Conservation (phyloP, 2,888 invertebrate species). For the Pollenia angustigena region DNA sequence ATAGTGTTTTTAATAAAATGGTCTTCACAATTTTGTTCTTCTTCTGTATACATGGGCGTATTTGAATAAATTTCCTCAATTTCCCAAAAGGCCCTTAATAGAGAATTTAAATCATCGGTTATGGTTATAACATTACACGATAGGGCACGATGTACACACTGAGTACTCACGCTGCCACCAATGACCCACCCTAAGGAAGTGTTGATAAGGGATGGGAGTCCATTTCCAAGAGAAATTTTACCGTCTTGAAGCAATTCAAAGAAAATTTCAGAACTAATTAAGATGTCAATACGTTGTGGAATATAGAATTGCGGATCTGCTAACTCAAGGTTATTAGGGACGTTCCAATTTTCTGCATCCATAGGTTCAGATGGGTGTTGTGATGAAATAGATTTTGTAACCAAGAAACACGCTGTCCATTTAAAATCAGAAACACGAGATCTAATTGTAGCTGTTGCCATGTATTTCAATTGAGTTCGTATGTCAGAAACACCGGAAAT, state of each 20-base stretch:
- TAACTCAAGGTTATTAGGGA: constrained; percentile 1
- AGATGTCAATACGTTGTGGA: neutral
- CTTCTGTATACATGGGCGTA: no score
- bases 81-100: no score
- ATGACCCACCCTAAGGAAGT: neutral
- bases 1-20: no score
- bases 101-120: no score
- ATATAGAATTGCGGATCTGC: constrained; percentile 20
- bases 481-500: constrained; percentile 28
- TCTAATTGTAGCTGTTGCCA: constrained; percentile 1
- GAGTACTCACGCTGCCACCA: neutral
- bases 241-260: neutral
- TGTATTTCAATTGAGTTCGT: constrained; percentile 12
- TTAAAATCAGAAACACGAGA: neutral
- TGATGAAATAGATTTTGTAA: constrained; percentile 7
- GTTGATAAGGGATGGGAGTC: constrained; percentile 9
- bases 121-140: neutral
- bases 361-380: neutral
- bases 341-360: neutral
- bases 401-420: neutral
- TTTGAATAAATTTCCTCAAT: no score
- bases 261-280: no score
- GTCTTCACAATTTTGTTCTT: no score
- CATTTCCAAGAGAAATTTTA: neutral
- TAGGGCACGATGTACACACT: neutral